phyloP scores from a whole-genome alignment of 2,113 vertebrate genomes.

The Delphinapterus leucas region DNA sequence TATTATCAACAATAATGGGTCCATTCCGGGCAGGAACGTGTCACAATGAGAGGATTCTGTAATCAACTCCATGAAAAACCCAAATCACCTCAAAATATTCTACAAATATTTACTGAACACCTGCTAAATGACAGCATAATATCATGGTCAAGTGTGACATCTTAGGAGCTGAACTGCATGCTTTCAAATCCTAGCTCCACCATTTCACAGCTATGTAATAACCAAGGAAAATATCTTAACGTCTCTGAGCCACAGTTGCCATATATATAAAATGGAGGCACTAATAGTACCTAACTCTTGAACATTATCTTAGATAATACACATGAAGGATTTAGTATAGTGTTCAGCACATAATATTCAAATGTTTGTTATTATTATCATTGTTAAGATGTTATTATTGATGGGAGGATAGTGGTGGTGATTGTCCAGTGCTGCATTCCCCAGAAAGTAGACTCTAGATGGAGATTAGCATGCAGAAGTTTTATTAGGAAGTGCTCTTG shows the following conservation, averaged over 20 bases:
- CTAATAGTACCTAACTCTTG: background rate
- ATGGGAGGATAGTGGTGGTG: background rate
- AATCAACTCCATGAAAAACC: background rate
- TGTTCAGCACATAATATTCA: background rate
- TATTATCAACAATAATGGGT: background rate
- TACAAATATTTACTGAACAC: background rate
- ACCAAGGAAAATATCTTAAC: background rate
- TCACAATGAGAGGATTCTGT: background rate
- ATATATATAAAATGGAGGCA: background rate
- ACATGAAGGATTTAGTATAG: background rate
- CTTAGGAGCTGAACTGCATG: background rate
- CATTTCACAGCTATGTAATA: background rate
- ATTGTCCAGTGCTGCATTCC: background rate
- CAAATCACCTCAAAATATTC: background rate
- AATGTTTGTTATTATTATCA: background rate
- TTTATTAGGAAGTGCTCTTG: background rate
- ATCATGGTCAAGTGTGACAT: background rate
- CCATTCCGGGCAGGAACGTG: background rate
- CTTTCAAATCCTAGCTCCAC: background rate
- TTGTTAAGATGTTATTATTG: background rate
- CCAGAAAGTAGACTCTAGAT: background rate
- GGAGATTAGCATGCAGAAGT: rapidly evolving
- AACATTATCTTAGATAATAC: background rate
- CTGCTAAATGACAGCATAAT: background rate
- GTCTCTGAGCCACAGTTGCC: background rate